These are phyloP conservation scores for Noctilio leporinus DNA, from an alignment of 2,113 vertebrate genomes.

Conservation along the genomic window DNA sequence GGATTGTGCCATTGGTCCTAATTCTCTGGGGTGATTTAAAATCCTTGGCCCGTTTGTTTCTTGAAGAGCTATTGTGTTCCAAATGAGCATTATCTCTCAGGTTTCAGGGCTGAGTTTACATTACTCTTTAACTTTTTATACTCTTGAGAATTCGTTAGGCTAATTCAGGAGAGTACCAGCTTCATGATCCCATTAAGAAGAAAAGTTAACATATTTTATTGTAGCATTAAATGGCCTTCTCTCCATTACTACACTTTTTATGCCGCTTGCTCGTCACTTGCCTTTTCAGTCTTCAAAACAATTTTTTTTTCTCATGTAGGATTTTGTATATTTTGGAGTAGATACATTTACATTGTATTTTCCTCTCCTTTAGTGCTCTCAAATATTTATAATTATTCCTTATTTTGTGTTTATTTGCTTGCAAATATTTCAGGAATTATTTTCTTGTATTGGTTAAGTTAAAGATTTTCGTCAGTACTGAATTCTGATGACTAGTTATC, in stretches of 20 bases:
- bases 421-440: not conserved
- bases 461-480: not conserved
- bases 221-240: not conserved
- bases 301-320: not conserved
- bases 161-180: not conserved
- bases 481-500: not conserved
- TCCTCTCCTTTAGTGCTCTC: not conserved
- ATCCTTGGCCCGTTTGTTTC: not conserved
- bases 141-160: not conserved
- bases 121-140: not conserved
- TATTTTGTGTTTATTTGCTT: not conserved
- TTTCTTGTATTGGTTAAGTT: not conserved
- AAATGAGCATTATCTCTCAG: not conserved
- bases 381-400: not conserved
- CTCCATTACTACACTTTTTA: not conserved
- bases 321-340: not conserved
- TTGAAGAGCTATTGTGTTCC: not conserved
- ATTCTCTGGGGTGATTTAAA: not conserved
- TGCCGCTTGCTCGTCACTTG: not conserved
- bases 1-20: not conserved
- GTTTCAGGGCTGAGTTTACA: not conserved
- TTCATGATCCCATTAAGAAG: not conserved
- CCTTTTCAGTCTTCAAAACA: not conserved
- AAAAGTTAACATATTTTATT: not conserved
- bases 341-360: not conserved